Base-by-base conservation (phyloP, 2,888 invertebrate genomes). In the Noctua janthe region DNA sequence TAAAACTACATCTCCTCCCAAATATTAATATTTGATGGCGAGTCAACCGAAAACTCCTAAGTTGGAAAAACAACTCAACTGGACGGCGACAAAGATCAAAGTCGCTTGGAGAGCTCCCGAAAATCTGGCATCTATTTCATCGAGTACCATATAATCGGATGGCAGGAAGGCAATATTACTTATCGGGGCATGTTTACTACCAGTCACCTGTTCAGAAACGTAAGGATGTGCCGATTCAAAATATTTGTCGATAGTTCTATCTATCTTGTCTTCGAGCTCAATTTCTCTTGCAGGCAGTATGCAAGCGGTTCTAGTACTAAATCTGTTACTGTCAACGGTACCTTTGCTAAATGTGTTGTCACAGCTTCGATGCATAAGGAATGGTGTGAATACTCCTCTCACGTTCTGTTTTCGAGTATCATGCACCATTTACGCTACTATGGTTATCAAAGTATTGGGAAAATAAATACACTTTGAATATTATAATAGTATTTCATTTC, bases 111-210 rank as follows among this genome's bases (percentile, higher is more conserved):
- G 54, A 69, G 43, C 35, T 81, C 15, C 17, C 49, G 56, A 84
- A 82, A 86, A 86, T 86, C 83, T 75, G 81, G 73, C 71, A 74
- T 87, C 76, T 82, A 85, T 89, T 87, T 89, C 78, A 85, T 82
- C 54, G 81, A 85, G 83, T 87, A 49, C 82, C 75, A 77, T 82
- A 76, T 89, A 85, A 86, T 90, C 89, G 87, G 85, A 89, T 88
- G 86, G 87, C 87, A 91, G 91, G 83, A 90, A 91, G 92, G 91
- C 91, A 93, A 92, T 93, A 93, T 92, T 93, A 93, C 92, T 93
- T 94, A 94, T 92, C 92, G 91, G 84, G 91, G 88, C 91, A 92
- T 94, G 92, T 94, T 94, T 93, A 93, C 93, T 91, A 93, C 88
- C 93, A 92, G 91, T 93, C 93, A 94, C 93, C 94, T 94, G 92